Evolutionary conservation across 2,888 invertebrate genomes (phyloP), one percentile per base, ranked within the genome.

Genomic region (Dryococelus australis): DNA sequence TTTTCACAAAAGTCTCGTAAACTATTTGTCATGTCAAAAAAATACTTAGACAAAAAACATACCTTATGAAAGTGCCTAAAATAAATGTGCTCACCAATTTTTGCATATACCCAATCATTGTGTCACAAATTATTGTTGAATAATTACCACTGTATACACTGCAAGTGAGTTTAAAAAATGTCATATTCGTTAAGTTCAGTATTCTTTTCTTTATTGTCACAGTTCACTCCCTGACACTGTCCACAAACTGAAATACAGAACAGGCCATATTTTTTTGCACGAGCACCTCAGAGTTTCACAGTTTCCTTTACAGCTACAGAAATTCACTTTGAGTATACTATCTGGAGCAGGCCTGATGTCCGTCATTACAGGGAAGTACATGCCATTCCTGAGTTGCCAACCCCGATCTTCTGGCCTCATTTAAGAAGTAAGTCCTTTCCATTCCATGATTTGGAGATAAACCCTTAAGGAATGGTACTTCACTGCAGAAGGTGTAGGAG

Each of bases 281-380:
- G 47, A 65, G n/a, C 65, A 65, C 24, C 65, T 65, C 65, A 65
- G 65, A 65, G 20, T 65, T 65, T 5, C 12, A 47, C 65, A 65
- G 20, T 24, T 65, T 65, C 65, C 65, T 65, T 65, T 65, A 65
- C 65, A 65, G 24, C 24, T 20, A 20, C 65, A 65, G 65, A 16
- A 65, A 65, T 12, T 65, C n/a, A 65, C n/a, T 65, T 65, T 5
- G 65, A n/a, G 65, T 65, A 65, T 65, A 65, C 24, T 65, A 65
- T 65, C 65, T 65, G 65, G 65, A 65, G n/a, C 65, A 65, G 65
- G 65, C 24, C 16, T 65, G 65, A 65, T 65, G n/a, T 65, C 65
- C 24, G 65, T 65, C 8, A 65, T 65, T 65, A 65, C n/a, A 65
- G 65, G n/a, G 65, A 65, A 65, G n/a, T 65, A 65, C 65, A 65